A percentile compares a stretch with the other conserved stretches of the same genome.
phyloP scores from a whole-genome alignment of 1,140 invertebrate genomes.

The Metopolophium dirhodum region DNA sequence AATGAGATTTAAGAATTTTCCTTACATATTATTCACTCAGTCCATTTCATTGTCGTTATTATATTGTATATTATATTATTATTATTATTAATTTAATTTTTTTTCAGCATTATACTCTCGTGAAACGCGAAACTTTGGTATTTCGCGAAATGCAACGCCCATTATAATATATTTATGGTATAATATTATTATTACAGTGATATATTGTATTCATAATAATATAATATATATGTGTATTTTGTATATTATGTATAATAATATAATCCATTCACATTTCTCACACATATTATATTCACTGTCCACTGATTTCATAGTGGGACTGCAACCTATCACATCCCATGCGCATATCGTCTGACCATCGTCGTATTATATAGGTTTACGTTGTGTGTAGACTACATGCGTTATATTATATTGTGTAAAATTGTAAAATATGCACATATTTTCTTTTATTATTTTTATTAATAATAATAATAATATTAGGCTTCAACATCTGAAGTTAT shows the following conservation, averaged over 20 bases:
- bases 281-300: not conserved
- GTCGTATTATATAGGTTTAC: not conserved
- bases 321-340: not conserved
- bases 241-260: not conserved
- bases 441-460: too few species aligned
- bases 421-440: too few species aligned
- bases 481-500: too few species aligned
- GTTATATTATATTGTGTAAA: not conserved
- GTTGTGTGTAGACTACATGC: not conserved
- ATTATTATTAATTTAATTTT: conserved; percentile 30
- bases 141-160: conserved; percentile 36
- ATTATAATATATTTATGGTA: not conserved
- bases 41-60: not conserved
- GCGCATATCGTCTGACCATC: not conserved
- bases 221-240: not conserved
- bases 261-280: conserved; percentile 43
- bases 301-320: not conserved
- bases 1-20: conserved; percentile 44
- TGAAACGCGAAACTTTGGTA: conserved; percentile 49
- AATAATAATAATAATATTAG: too few species aligned
- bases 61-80: not conserved
- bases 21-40: not conserved
- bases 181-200: not conserved
- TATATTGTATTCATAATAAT: not conserved
- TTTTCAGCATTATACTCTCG: not conserved